Evolutionary conservation across 23 tunicate species (phyloP).

Genomic region (Aplidium turbinatum): DNA sequence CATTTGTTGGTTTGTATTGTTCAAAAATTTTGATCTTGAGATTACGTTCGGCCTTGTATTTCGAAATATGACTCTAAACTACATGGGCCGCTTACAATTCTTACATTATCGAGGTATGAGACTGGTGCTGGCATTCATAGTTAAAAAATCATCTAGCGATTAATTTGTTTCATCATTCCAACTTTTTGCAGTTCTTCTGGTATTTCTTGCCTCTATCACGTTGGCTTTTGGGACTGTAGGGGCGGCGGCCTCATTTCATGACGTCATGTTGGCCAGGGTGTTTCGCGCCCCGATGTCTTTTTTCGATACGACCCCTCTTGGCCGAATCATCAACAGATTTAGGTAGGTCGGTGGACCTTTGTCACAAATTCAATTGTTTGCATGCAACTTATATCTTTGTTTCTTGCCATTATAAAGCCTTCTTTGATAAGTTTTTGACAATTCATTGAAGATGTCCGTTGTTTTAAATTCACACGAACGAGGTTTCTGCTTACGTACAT

Average conservation of each 20-base stretch:
- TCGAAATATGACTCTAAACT: too few species aligned
- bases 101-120: too few species aligned
- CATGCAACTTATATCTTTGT: background rate
- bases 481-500: too few species aligned
- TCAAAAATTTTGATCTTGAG: too few species aligned
- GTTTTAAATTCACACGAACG: too few species aligned
- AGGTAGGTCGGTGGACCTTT: slow-evolving; percentile 88
- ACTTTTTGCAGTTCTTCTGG: slow-evolving; percentile 72
- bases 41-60: too few species aligned
- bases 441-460: too few species aligned
- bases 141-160: too few species aligned
- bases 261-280: slow-evolving; percentile 48
- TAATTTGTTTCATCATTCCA: too few species aligned
- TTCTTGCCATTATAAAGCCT: background rate
- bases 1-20: too few species aligned
- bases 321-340: slow-evolving; percentile 88
- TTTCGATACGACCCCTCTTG: slow-evolving; percentile 91
- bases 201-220: slow-evolving; percentile 29
- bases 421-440: background rate
- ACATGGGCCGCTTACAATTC: too few species aligned
- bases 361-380: slow-evolving; percentile 68
- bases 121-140: too few species aligned
- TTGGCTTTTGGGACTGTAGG: slow-evolving; percentile 44
- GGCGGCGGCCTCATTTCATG: slow-evolving; percentile 68
- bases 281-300: slow-evolving; percentile 82